These are phyloP conservation scores for Orchestes rusci DNA, from an alignment of 2,888 invertebrate genomes.

Conservation along the genomic window DNA sequence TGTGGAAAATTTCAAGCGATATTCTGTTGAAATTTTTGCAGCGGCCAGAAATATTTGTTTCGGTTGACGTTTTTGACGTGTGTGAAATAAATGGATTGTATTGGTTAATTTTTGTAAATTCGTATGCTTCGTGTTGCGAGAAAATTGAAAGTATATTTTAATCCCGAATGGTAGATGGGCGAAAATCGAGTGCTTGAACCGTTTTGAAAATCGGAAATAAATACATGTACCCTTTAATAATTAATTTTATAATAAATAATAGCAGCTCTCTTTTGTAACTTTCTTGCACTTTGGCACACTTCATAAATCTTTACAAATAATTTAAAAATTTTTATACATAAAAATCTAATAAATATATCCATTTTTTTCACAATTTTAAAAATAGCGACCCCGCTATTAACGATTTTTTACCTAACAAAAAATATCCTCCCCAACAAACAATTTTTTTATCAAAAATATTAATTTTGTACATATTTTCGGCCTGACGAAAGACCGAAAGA, in stretches of 20 bases:
- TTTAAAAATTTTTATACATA: slow-evolving; percentile 46
- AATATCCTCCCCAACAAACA: slow-evolving; percentile 53
- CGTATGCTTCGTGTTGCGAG: too few species aligned
- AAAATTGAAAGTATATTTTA: slow-evolving; percentile 27
- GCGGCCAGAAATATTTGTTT: slow-evolving; percentile 20
- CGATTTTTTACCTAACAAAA: slow-evolving; percentile 42
- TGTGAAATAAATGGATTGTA: slow-evolving; percentile 44
- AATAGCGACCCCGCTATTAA: slow-evolving; percentile 40
- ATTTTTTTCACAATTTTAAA: slow-evolving; percentile 46
- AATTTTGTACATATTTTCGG: slow-evolving; percentile 43
- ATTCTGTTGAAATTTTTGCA: slow-evolving; percentile 15
- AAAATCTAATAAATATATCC: slow-evolving; percentile 45
- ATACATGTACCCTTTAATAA: slow-evolving; percentile 38
- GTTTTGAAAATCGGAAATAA: slow-evolving; percentile 35
- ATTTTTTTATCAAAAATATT: slow-evolving; percentile 61
- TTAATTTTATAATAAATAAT: slow-evolving; percentile 37
- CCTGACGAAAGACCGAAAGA: slow-evolving; percentile 23
- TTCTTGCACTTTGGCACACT: slow-evolving; percentile 48
- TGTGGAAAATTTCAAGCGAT: not conserved
- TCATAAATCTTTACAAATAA: slow-evolving; percentile 48
- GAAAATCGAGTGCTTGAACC: slow-evolving; percentile 33
- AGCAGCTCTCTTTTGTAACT: slow-evolving; percentile 42
- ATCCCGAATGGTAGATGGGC: slow-evolving; percentile 36
- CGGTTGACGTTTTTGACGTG: slow-evolving; percentile 15
- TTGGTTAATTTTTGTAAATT: slow-evolving; percentile 17